Base-by-base conservation (phyloP, 37 sponge, comb jelly and placozoan genomes). In the Diacarnus erythraeanus region DNA sequence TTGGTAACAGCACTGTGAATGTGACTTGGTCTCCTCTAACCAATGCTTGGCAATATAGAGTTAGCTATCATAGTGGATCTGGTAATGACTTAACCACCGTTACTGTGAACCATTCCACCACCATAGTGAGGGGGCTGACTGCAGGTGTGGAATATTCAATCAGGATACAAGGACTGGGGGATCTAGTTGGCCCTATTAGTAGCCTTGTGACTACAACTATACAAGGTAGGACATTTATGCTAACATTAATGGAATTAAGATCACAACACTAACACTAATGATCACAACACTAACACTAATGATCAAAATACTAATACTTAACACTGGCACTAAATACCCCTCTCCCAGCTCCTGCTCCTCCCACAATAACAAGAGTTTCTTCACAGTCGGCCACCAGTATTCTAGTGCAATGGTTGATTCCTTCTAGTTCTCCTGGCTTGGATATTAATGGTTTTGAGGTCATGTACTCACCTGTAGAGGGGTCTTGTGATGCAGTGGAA, bases 21-120 rank as follows among this genome's bases (percentile, higher is more conserved):
- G 75, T 86, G 29, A 56, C 57, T 15, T 86, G 86, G 86, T 63
- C 68, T 18, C 80, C 75, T 2, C 75, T 75, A n/a, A 22, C 70
- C 15, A 36, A 21, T 35, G 67, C 36, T 34, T 29, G 42, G 0
- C 73, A 78, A 8, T 86, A 86, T 54, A 36, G 34, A n/a, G 27
- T 86, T 18, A n/a, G 51, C 23, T 79, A 79, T 41, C 25, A 25
- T 8, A 21, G 10, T 21, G 40, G 21, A 2, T 15, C 41, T 10
- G 27, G 30, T 2, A 0, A 22, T 20, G 54, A 37, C 17, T 25
- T 67, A 22, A 6, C 21, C 64, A 40, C 77, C 21, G 58, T 78
- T 36, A 64, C 40, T 35, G 47, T 72, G 29, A 36, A 42, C 20
- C 22, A 30, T 18, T 20, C 86, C 15, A 65, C 36, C 33, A 61